Conservation (phyloP, 1,140 invertebrate genomes). For the Drosophila nigrodunni region DNA sequence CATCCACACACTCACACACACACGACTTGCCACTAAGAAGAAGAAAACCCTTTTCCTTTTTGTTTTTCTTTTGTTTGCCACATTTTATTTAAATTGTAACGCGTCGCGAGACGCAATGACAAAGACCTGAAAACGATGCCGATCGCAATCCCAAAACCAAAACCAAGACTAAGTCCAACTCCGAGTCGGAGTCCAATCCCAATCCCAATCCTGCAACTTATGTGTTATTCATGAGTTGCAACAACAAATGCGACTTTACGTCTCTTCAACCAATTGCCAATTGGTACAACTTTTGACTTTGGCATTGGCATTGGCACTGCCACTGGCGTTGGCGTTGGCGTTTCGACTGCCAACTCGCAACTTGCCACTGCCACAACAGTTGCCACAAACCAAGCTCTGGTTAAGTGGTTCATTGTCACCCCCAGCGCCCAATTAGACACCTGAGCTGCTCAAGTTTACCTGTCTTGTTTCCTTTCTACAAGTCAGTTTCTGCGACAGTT, state of each 20-base stretch:
- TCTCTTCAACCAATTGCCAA: slow-evolving; percentile 68
- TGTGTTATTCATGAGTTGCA: slow-evolving; percentile 76
- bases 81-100: slow-evolving; percentile 80
- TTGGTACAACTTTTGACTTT: slow-evolving; percentile 56
- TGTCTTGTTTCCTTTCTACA: slow-evolving; percentile 10
- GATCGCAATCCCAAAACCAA: not conserved
- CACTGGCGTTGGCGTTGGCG: not conserved
- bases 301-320: slow-evolving; percentile 12
- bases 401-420: slow-evolving; percentile 81
- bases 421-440: slow-evolving; percentile 82
- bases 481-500: slow-evolving; percentile 25
- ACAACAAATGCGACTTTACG: slow-evolving; percentile 39
- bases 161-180: slow-evolving; percentile 9
- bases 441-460: slow-evolving; percentile 43
- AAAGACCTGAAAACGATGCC: not conserved
- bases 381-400: slow-evolving; percentile 4
- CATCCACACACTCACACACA: not conserved
- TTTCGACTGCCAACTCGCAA: slow-evolving; percentile 8
- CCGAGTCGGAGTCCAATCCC: slow-evolving; percentile 34
- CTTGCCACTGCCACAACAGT: slow-evolving; percentile 2
- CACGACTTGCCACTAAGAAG: slow-evolving; percentile 11
- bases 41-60: slow-evolving; percentile 59
- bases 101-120: slow-evolving; percentile 20
- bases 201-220: slow-evolving; percentile 61
- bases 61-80: slow-evolving; percentile 42